Evolutionary conservation across 2,113 vertebrate genomes (phyloP).

Genomic region (Acrocephalus arundinaceus): DNA sequence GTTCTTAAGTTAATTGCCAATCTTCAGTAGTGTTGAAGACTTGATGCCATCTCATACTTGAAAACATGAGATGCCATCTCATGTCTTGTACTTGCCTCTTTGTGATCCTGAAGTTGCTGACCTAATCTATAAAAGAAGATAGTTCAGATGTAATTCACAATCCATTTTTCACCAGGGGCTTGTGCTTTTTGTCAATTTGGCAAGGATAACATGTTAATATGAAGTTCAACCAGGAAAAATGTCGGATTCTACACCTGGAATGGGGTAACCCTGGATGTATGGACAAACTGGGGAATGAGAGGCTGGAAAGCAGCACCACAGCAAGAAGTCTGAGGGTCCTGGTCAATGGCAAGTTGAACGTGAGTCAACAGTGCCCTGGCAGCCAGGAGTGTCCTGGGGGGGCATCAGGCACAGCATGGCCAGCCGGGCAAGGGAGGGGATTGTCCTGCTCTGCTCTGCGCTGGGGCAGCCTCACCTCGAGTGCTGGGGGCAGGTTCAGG

Average conservation of each 20-base stretch:
- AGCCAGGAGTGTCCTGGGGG: background rate
- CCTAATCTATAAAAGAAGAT: background rate
- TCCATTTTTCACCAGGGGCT: background rate
- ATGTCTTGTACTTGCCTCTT: background rate
- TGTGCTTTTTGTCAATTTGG: background rate
- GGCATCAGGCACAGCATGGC: rapidly evolving
- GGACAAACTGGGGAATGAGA: background rate
- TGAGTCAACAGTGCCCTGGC: background rate
- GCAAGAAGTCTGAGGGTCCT: background rate
- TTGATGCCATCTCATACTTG: background rate
- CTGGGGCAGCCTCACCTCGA: rapidly evolving
- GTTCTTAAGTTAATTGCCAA: background rate
- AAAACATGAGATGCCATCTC: no score
- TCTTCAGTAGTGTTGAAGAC: background rate
- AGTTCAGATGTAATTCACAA: background rate
- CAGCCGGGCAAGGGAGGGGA: background rate
- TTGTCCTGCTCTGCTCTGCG: background rate
- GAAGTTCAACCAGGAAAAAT: background rate
- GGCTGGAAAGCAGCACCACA: background rate
- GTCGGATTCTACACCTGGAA: rapidly evolving
- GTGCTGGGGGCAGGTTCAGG: background rate
- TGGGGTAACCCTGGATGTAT: background rate
- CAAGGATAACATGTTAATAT: background rate
- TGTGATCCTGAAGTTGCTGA: background rate
- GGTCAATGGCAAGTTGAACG: rapidly evolving